Conservation (phyloP, 2,797 vertebrate species). For the Choloepus didactylus region DNA sequence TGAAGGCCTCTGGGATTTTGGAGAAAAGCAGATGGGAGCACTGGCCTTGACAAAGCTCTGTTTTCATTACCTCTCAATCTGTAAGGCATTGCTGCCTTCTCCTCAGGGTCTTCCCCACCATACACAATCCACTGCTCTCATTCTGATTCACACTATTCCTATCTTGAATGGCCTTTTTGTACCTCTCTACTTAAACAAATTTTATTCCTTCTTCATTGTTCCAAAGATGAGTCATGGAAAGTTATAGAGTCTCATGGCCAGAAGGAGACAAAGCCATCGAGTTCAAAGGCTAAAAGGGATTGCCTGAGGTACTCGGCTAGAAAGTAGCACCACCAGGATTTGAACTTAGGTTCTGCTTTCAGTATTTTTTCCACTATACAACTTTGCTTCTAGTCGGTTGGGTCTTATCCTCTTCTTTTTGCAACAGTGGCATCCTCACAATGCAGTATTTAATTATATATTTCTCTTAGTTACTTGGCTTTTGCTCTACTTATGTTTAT, state of each 20-base stretch:
- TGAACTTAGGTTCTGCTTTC: conserved; percentile 64
- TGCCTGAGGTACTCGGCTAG: conserved; percentile 51
- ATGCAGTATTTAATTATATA: background rate
- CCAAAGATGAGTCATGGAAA: conserved; percentile 77
- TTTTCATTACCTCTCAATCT: conserved; percentile 19
- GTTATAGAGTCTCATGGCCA: conserved; percentile 76
- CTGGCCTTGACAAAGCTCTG: background rate
- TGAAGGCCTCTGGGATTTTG: background rate
- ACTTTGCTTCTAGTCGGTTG: background rate
- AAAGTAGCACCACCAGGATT: conserved; percentile 44
- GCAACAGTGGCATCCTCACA: background rate
- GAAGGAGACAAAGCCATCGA: conserved; percentile 70
- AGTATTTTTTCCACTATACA: conserved; percentile 25
- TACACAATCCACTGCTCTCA: background rate
- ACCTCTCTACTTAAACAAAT: conserved; percentile 54
- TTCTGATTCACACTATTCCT: conserved; percentile 33
- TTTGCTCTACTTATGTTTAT: conserved; percentile 8
- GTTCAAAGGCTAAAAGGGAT: conserved; percentile 62
- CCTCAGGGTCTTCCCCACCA: conserved; percentile 2
- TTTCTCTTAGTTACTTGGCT: background rate
- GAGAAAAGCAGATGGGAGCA: background rate
- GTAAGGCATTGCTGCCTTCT: background rate
- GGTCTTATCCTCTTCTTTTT: background rate
- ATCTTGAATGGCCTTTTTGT: conserved; percentile 73
- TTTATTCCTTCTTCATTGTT: conserved; percentile 69